A percentile compares a stretch with the other conserved stretches of the same genome.
Conservation (phyloP, 2,888 invertebrate species). For the Dryobota labecula region DNA sequence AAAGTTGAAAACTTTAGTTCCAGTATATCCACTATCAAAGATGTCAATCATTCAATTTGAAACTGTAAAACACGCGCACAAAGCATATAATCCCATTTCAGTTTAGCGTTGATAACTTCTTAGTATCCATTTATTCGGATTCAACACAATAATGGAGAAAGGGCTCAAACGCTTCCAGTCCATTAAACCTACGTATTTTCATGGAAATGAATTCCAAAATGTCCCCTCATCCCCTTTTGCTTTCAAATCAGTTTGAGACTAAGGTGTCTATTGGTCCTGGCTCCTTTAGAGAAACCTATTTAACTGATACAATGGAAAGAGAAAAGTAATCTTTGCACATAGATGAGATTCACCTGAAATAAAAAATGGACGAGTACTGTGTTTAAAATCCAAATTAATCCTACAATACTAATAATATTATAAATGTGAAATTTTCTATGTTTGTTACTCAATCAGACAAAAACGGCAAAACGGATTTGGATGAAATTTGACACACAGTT, state of each 20-base stretch:
- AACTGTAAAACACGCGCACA: slow-evolving; percentile 1
- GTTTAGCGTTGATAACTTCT: slow-evolving; percentile 22
- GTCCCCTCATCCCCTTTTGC: slow-evolving; percentile 46
- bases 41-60: background rate
- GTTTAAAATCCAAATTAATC: background rate
- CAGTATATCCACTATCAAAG: background rate
- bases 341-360: slow-evolving; percentile 9
- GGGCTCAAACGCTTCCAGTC: slow-evolving; percentile 53
- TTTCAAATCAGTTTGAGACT: slow-evolving; percentile 49
- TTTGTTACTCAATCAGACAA: too few relatives aligned
- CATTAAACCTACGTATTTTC: slow-evolving; percentile 61
- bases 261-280: slow-evolving; percentile 41
- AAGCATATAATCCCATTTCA: slow-evolving; percentile 18
- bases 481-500: too few relatives aligned
- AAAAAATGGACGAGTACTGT: background rate
- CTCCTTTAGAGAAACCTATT: slow-evolving; percentile 27
- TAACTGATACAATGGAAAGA: slow-evolving; percentile 18
- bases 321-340: slow-evolving; percentile 12
- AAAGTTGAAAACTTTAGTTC: background rate
- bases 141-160: slow-evolving; percentile 51
- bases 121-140: slow-evolving; percentile 45
- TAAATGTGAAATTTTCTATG: too few relatives aligned
- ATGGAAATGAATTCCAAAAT: slow-evolving; percentile 62
- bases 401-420: too few relatives aligned
- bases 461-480: too few relatives aligned